These are phyloP conservation scores for Sinella curviseta DNA, from an alignment of 1,140 invertebrate species.

Conservation along the genomic window DNA sequence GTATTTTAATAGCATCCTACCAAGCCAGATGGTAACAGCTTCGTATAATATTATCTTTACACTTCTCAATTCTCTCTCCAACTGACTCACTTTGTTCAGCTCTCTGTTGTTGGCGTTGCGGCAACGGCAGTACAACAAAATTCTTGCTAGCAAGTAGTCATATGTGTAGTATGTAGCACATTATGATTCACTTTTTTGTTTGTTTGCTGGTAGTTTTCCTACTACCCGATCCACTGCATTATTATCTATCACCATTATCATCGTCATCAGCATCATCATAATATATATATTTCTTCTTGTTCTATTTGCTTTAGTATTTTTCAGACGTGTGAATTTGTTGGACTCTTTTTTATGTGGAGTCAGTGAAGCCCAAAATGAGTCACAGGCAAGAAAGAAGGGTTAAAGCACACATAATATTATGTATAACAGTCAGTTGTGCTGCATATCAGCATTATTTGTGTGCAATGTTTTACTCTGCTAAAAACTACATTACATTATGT, in stretches of 20 bases:
- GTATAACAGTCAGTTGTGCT: no score
- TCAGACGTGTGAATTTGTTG: background rate
- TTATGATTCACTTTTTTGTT: background rate
- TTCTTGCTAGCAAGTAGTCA: background rate
- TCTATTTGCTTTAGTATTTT: background rate
- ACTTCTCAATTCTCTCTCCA: background rate
- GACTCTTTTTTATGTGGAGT: no score
- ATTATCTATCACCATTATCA: background rate
- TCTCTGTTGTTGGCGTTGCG: background rate
- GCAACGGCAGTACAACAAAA: background rate
- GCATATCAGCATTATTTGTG: no score
- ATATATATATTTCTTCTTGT: no score
- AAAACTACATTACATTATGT: no score
- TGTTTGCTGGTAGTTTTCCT: background rate
- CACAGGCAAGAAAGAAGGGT: no score
- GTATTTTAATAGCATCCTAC: background rate
- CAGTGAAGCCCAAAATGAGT: no score
- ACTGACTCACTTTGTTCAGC: background rate
- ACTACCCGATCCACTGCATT: background rate
- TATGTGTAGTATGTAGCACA: background rate
- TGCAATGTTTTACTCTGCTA: no score
- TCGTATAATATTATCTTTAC: background rate
- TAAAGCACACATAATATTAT: no score
- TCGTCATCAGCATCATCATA: no score
- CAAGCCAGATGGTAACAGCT: background rate